Base-by-base conservation (phyloP, 1,140 invertebrate species). In the Antheraea mylitta region DNA sequence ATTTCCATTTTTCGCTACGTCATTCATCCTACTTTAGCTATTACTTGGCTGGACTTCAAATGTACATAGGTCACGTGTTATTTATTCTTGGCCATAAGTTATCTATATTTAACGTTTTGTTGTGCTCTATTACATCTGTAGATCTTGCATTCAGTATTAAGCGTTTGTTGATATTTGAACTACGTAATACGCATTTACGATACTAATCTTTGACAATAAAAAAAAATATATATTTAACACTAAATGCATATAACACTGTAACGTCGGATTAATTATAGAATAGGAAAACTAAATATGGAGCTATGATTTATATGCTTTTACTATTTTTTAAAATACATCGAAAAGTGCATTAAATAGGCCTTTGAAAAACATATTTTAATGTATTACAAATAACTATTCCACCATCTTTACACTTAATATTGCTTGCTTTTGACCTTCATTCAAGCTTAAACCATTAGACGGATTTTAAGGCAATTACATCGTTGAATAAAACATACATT, bases 21-120 rank as follows among this genome's bases (percentile, higher is more conserved):
- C 45, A 16, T 6, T 53, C 45, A 53, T n/a, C 16, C 11, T 16
- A 53, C 11, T 16, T 53, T 53, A 16, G 38, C 38, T 42, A 42
- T 42, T 8, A 53, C 45, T 53, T 53, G 45, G 45, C 45, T 53
- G 45, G 10, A 53, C 45, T 10, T 53, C 45, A 53, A 53, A 53
- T 53, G 22, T 30, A 30, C 22, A 53, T 53, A 53, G 11, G 13
- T 53, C 45, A 53, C 45, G 45, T 53, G 45, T 53, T 53, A 53
- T 53, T 53, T 53, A 53, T 53, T 53, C 11, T 53, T 53, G 45
- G 45, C 45, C 45, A n/a, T 53, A 53, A 53, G 45, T 53, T 53
- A 53, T 53, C 45, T 53, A 53, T 53, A 53, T 53, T 53, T 13
- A 16, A 53, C 45, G 45, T 53, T 53, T 53, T 53, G 16, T 53